Percentiles rank a stretch among this genome's conserved stretches.
phyloP scores from a whole-genome alignment of 1,140 invertebrate species.

The Polypedilum vanderplanki region DNA sequence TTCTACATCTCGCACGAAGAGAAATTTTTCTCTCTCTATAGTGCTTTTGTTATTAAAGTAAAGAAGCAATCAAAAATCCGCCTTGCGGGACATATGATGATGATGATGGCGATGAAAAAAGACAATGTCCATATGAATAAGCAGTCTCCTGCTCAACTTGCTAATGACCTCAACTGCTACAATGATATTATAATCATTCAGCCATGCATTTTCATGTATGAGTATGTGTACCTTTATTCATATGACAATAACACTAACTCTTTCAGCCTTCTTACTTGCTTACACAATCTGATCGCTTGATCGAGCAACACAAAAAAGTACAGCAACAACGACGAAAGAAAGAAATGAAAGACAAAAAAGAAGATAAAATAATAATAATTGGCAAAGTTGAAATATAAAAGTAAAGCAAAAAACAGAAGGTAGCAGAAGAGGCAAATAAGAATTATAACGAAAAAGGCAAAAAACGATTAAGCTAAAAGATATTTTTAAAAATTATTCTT shows the following conservation, averaged over 20 bases:
- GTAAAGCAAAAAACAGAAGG: background rate
- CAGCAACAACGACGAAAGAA: background rate
- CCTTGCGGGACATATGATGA: background rate
- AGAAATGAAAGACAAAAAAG: background rate
- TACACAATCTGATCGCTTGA: background rate
- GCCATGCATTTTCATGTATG: background rate
- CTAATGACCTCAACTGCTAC: slow-evolving; percentile 16
- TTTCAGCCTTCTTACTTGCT: background rate
- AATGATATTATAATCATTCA: background rate
- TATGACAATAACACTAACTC: slow-evolving; percentile 4
- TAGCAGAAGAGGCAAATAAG: slow-evolving; percentile 3
- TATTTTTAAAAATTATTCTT: background rate
- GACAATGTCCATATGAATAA: too few relatives aligned
- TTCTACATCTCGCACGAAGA: too few relatives aligned
- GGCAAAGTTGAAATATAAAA: background rate
- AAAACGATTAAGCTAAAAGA: background rate
- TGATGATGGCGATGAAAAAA: background rate
- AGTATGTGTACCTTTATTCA: too few relatives aligned
- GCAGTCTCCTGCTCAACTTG: background rate
- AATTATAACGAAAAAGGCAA: slow-evolving; percentile 10
- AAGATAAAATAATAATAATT: slow-evolving; percentile 20
- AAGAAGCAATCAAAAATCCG: background rate
- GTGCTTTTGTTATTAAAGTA: too few relatives aligned
- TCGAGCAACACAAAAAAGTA: background rate
- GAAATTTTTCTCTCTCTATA: background rate